Percentiles rank a stretch among this genome's conserved stretches.
Evolutionary conservation across 1,140 invertebrate genomes (phyloP).

Genomic region (Apis cerana): DNA sequence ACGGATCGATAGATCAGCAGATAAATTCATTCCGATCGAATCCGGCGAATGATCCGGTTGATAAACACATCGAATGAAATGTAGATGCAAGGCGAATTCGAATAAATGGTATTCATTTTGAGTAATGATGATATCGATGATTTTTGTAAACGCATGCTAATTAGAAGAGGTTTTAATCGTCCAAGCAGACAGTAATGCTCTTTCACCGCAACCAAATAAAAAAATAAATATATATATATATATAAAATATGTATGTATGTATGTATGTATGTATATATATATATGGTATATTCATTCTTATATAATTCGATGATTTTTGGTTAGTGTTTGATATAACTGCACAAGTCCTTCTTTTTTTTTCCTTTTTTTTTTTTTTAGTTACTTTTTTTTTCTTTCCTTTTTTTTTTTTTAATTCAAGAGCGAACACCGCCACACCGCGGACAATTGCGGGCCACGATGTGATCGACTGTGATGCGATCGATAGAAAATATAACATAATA

Average conservation of each 20-base stretch:
- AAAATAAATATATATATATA: not conserved
- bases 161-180: conserved; percentile 80
- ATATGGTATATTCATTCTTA: conserved; percentile 57
- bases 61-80: conserved; percentile 67
- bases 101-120: conserved; percentile 70
- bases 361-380: conserved; percentile 60
- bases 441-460: conserved; percentile 60
- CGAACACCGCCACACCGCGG: conserved; percentile 67
- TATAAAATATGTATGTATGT: not conserved
- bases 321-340: conserved; percentile 81
- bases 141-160: conserved; percentile 80
- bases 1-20: not conserved
- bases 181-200: conserved; percentile 80
- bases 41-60: conserved; percentile 7
- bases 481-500: conserved; percentile 59
- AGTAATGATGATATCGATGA: conserved; percentile 79
- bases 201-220: conserved; percentile 80
- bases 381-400: conserved; percentile 47
- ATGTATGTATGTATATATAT: conserved; percentile 16
- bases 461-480: conserved; percentile 55
- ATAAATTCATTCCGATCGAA: conserved; percentile 19
- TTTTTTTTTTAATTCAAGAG: conserved; percentile 41
- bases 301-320: conserved; percentile 70
- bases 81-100: conserved; percentile 73
- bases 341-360: conserved; percentile 76